Evolutionary conservation across 2,113 vertebrate genomes (phyloP).

Genomic region (Candoia aspera): DNA sequence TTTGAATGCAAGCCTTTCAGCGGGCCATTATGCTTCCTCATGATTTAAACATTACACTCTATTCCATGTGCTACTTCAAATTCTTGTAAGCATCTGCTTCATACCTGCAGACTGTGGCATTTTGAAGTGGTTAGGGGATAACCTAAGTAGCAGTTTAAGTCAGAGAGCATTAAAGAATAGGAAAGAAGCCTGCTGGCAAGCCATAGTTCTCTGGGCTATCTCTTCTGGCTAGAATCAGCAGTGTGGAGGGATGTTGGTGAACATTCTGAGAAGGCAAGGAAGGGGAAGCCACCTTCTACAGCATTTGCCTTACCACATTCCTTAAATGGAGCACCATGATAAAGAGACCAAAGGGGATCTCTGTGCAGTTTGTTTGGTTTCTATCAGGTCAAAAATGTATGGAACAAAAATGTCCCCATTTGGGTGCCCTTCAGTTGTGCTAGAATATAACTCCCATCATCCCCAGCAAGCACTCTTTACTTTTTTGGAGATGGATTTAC

Average conservation of each 20-base stretch:
- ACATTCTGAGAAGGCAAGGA: not conserved
- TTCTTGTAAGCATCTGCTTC: not conserved
- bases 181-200: not conserved
- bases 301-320: not conserved
- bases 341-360: not conserved
- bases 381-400: not conserved
- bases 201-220: not conserved
- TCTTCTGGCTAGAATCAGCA: not conserved
- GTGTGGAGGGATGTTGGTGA: not conserved
- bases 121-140: not conserved
- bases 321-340: not conserved
- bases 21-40: not conserved
- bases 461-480: not conserved
- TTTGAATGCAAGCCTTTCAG: not conserved
- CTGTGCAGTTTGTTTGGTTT: not conserved
- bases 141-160: not conserved
- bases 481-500: not conserved
- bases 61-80: not conserved
- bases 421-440: too few species aligned
- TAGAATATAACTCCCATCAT: not conserved
- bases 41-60: not conserved
- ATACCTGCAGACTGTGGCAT: not conserved
- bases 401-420: not conserved
- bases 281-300: not conserved
- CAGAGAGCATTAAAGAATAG: not conserved